Base-by-base conservation (phyloP, 2,113 vertebrate species). In the Haemorhous mexicanus region DNA sequence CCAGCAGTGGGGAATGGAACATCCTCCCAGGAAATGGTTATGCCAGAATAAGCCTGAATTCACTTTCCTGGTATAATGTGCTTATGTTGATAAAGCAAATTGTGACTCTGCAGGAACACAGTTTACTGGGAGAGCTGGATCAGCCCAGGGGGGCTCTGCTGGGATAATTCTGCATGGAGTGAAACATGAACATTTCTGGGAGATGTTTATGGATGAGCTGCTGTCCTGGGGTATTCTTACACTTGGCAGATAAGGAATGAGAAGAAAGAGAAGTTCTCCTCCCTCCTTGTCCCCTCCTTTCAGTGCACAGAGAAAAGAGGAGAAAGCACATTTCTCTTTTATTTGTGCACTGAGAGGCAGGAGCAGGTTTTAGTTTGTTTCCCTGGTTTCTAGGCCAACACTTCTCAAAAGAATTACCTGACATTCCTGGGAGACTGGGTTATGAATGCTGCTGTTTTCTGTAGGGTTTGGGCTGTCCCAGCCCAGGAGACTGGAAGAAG, bases 181-280 rank as follows among this genome's bases (percentile, higher is more conserved):
- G 6, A 56, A 94, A 96, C 4, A 15, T 74, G 89, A 90, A 67
- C 10, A 19, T 93, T 93, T 13, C 33, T n/a, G 76, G 37, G 74
- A 49, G 49, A 64, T 96, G 87, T 82, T 90, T 94, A 85, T 91
- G 94, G 82, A 69, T 72, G 82, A 95, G 77, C 58, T 87, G 74
- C 64, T 67, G 41, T 70, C 89, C 69, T 68, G 78, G 49, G 39
- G 61, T 93, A 24, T 79, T 82, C 82, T 93, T 59, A 35, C 82
- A 43, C 61, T 77, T 81, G 37, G 33, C 47, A 84, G 91, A 87
- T 84, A 63, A 90, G 79, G 56, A 84, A 80, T 64, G 39, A 76
- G 53, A 72, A 79, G 79, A 68, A 75, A 68, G 74, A 46, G 7
- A 28, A 85, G 44, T 59, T 68, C 32, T 82, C 33, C 75, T 87